phyloP scores from a whole-genome alignment of 2,888 invertebrate species.

The Cheilosia grossa region DNA sequence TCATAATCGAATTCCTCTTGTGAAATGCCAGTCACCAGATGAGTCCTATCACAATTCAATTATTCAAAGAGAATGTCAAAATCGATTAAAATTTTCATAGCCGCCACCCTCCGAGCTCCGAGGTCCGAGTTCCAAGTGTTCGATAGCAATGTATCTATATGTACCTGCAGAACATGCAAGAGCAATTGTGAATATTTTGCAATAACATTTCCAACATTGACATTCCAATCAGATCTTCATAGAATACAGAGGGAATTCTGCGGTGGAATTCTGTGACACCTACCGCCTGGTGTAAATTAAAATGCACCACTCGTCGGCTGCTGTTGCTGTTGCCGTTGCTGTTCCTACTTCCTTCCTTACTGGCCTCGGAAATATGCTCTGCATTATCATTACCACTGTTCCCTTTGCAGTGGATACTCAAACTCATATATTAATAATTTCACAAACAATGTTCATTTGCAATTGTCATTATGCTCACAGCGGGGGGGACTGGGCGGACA shows the following conservation, averaged over 20 bases:
- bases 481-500: conserved; percentile 2
- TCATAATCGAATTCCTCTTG: conserved; percentile 36
- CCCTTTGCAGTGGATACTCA: conserved; percentile 17
- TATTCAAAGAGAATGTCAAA: conserved; percentile 54
- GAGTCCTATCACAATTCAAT: conserved; percentile 62
- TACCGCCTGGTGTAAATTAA: conserved; percentile 65
- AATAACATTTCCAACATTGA: conserved; percentile 60
- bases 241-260: conserved; percentile 50
- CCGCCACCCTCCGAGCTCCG: conserved; percentile 21
- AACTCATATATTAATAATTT: conserved; percentile 57
- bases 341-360: conserved; percentile 47
- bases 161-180: conserved; percentile 28
- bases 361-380: conserved; percentile 40
- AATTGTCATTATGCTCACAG: conserved; percentile 71
- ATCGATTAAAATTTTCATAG: conserved; percentile 67
- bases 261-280: conserved; percentile 67
- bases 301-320: conserved; percentile 48
- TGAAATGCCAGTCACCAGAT: conserved; percentile 50
- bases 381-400: conserved; percentile 40
- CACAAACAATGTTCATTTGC: conserved; percentile 71
- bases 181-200: conserved; percentile 64
- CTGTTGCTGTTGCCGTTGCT: conserved; percentile 26
- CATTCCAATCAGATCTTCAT: conserved; percentile 68
- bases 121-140: neutral
- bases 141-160: conserved; percentile 2